Evolutionary conservation across 1,140 invertebrate species (phyloP).

Genomic region (Coenobita brevimanus): DNA sequence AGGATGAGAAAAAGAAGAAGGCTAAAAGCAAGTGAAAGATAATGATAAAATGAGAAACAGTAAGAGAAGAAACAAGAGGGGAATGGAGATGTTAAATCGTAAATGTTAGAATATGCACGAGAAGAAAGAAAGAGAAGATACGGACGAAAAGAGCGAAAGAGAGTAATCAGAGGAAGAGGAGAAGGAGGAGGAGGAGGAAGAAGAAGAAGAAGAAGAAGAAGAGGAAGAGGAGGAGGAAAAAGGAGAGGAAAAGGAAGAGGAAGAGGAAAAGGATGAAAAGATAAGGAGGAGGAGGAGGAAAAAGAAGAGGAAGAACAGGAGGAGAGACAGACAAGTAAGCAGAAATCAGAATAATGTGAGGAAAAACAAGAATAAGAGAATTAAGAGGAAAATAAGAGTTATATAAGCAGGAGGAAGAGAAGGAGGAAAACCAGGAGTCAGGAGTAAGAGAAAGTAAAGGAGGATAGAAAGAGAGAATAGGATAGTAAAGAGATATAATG

Average conservation of each 20-base stretch:
- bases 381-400: too few relatives aligned
- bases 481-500: background rate
- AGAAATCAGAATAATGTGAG: too few relatives aligned
- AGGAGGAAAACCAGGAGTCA: too few relatives aligned
- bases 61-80: slow-evolving; percentile 5
- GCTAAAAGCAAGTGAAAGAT: background rate
- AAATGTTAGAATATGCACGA: background rate
- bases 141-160: background rate
- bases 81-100: background rate
- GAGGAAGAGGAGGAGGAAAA: background rate
- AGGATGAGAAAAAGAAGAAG: background rate
- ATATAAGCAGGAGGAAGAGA: too few relatives aligned
- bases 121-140: background rate
- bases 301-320: background rate
- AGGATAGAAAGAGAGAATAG: background rate
- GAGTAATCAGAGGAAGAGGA: too few relatives aligned
- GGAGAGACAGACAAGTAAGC: too few relatives aligned
- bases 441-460: background rate
- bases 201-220: background rate
- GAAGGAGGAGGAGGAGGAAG: background rate
- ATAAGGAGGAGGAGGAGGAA: background rate
- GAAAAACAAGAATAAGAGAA: too few relatives aligned
- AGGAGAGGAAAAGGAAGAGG: background rate
- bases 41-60: background rate
- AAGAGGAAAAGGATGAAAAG: background rate